Percentiles rank a stretch among this genome's conserved stretches.
phyloP scores from a whole-genome alignment of 2,888 invertebrate species.

The Endotricha flammealis region DNA sequence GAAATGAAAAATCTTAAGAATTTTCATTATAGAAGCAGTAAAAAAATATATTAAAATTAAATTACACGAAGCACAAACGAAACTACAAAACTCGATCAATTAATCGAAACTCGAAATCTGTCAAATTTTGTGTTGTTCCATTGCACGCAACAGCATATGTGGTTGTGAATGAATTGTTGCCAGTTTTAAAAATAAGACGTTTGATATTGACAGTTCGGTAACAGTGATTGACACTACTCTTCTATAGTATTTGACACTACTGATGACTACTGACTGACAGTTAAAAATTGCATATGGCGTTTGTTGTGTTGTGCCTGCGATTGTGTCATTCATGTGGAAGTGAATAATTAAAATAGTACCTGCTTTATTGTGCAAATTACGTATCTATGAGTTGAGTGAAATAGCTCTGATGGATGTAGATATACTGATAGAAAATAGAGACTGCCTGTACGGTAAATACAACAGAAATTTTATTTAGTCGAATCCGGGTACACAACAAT shows the following conservation, averaged over 20 bases:
- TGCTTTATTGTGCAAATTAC: slow-evolving; percentile 11
- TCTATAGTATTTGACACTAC: too few species aligned
- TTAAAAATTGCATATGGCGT: too few species aligned
- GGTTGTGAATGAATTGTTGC: too few species aligned
- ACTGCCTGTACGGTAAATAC: slow-evolving; percentile 57
- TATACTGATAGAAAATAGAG: slow-evolving; percentile 53
- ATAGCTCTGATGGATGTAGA: slow-evolving; percentile 66
- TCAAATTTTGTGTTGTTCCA: slow-evolving; percentile 15
- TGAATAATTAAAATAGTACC: not conserved
- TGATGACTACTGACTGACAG: too few species aligned
- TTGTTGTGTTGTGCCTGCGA: too few species aligned
- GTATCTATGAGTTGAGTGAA: slow-evolving; percentile 15
- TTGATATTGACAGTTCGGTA: too few species aligned
- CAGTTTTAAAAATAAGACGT: not conserved
- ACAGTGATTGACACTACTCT: too few species aligned
- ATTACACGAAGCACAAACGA: slow-evolving; percentile 26
- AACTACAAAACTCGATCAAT: slow-evolving; percentile 31
- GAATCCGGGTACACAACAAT: slow-evolving; percentile 42
- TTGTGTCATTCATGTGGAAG: not conserved
- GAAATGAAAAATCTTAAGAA: slow-evolving; percentile 22
- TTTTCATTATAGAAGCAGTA: slow-evolving; percentile 3
- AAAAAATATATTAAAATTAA: slow-evolving; percentile 15
- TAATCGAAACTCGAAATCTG: slow-evolving; percentile 29
- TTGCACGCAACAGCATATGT: slow-evolving; percentile 6
- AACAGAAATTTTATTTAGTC: slow-evolving; percentile 15